Percentiles rank a stretch among this genome's conserved stretches.
Conservation (phyloP, 2,797 vertebrate species). For the Muraenolepis orangiensis region DNA sequence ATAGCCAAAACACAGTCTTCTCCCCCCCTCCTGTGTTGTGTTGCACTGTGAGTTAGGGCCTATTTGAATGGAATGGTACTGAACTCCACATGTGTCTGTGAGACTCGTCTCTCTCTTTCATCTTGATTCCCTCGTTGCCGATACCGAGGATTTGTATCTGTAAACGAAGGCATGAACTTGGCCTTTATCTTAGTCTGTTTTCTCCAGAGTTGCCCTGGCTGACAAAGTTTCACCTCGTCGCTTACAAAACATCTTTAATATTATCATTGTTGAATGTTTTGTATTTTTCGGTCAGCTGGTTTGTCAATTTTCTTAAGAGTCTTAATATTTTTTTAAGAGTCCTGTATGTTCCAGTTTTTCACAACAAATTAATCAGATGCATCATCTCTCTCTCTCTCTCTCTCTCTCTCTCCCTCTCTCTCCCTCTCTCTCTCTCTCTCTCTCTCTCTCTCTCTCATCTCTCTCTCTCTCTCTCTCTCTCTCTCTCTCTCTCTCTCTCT, state of each 20-base stretch:
- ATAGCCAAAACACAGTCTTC: neutral
- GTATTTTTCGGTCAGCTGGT: neutral
- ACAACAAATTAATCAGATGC: neutral
- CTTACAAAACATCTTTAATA: neutral
- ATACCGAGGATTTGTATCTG: neutral
- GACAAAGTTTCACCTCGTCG: neutral
- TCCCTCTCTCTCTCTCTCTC: too few species aligned
- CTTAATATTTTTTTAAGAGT: too few species aligned
- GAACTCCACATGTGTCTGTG: too few species aligned
- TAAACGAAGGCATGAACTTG: neutral
- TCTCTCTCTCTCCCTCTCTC: constrained; percentile 1
- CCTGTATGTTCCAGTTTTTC: neutral
- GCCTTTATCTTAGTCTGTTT: neutral
- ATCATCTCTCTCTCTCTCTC: constrained; percentile 17
- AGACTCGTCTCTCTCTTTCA: too few species aligned
- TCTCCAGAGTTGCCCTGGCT: neutral
- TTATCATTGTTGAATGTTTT: neutral
- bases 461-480: too few species aligned
- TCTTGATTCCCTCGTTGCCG: neutral
- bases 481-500: too few species aligned
- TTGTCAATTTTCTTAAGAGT: neutral
- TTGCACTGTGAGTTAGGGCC: neutral
- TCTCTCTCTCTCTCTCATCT: too few species aligned
- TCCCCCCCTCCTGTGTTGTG: neutral
- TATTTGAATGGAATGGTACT: neutral